Percentiles rank a stretch among this genome's conserved stretches.
Evolutionary conservation across 1,140 invertebrate species (phyloP).

Genomic region (Akabosia matsudoensis): DNA sequence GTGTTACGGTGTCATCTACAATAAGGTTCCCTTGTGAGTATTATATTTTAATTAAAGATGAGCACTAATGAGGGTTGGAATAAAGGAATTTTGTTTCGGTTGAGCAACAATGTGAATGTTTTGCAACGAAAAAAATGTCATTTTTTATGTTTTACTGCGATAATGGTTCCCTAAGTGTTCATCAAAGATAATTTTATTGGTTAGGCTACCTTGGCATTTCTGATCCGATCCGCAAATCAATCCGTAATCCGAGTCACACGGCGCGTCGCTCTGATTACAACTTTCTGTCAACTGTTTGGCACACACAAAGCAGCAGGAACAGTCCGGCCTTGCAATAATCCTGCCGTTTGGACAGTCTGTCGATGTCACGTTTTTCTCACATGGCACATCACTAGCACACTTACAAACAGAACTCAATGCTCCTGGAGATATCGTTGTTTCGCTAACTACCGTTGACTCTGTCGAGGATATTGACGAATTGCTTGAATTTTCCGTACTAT

Average conservation of each 20-base stretch:
- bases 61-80: too few relatives aligned
- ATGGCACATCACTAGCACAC: conserved; percentile 38
- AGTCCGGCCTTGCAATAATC: conserved; percentile 43
- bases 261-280: conserved; percentile 43
- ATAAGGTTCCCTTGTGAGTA: too few relatives aligned
- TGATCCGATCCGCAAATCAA: conserved; percentile 41
- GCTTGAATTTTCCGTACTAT: too few relatives aligned
- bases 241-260: conserved; percentile 45
- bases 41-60: too few relatives aligned
- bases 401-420: background rate
- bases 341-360: conserved; percentile 44
- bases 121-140: background rate
- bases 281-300: conserved; percentile 47
- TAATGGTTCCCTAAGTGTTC: background rate
- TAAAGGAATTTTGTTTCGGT: too few relatives aligned
- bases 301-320: conserved; percentile 47
- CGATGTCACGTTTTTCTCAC: conserved; percentile 44
- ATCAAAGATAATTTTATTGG: background rate
- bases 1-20: too few relatives aligned
- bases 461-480: background rate
- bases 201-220: conserved; percentile 44
- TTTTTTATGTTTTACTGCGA: background rate
- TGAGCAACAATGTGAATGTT: too few relatives aligned
- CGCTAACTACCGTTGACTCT: background rate
- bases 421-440: too few relatives aligned